Evolutionary conservation across 2,113 vertebrate species (phyloP).

Genomic region (Scopus umbretta): DNA sequence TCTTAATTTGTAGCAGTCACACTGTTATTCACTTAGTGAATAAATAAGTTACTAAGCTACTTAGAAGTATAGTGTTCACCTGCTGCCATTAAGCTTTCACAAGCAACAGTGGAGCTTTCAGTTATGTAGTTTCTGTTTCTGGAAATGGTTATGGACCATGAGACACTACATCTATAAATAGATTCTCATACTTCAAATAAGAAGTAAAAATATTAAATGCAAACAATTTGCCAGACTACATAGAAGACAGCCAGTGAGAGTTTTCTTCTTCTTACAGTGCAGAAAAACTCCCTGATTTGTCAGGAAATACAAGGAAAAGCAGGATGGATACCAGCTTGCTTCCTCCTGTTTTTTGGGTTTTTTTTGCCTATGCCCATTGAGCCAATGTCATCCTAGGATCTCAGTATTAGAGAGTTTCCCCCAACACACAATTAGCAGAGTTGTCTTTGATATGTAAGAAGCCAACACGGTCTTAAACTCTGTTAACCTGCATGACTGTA

Average conservation of each 20-base stretch:
- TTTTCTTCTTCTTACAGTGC: not conserved
- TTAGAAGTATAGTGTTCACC: not conserved
- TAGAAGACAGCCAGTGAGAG: not conserved
- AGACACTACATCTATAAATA: not conserved
- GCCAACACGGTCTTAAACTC: not conserved
- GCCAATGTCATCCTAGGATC: not conserved
- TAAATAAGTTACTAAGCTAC: not conserved
- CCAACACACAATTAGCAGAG: not conserved
- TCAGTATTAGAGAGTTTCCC: not conserved
- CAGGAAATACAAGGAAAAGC: not conserved
- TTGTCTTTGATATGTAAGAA: fast-evolving
- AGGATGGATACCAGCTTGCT: not conserved
- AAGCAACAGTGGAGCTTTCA: not conserved
- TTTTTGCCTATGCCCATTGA: not conserved
- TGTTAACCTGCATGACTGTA: not conserved
- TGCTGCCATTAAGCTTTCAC: not conserved
- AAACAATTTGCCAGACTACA: not conserved
- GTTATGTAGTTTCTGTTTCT: not conserved
- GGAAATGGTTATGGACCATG: not conserved
- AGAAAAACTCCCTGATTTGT: not conserved
- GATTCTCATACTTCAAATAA: not conserved
- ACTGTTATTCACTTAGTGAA: not conserved
- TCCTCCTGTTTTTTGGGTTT: not conserved
- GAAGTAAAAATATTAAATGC: not conserved
- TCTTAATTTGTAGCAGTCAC: not conserved